Evolutionary conservation across 2,113 vertebrate species (phyloP).

Genomic region (Lepidothrix coronata): DNA sequence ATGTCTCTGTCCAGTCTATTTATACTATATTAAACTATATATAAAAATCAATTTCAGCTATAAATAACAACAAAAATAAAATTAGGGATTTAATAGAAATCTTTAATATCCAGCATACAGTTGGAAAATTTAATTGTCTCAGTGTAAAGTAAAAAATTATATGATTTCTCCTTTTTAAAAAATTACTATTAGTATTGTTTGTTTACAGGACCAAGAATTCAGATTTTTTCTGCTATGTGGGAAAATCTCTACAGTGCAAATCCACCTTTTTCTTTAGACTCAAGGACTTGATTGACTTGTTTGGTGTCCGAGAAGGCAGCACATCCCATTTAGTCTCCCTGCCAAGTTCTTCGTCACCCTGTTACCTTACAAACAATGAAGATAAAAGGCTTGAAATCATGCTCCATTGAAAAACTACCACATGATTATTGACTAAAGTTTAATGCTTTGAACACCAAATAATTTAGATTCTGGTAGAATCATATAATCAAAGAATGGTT

Average conservation of each 20-base stretch:
- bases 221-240: background rate
- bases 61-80: background rate
- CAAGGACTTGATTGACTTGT: background rate
- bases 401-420: background rate
- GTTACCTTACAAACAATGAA: background rate
- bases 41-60: background rate
- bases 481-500: background rate
- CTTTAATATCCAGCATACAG: background rate
- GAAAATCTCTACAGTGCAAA: background rate
- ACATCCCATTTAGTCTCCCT: background rate
- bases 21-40: background rate
- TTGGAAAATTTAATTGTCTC: background rate
- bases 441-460: background rate
- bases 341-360: background rate
- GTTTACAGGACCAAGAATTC: background rate
- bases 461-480: background rate
- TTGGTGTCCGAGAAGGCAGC: background rate
- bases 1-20: background rate
- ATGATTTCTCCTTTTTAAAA: background rate
- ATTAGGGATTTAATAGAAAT: background rate
- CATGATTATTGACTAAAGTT: background rate
- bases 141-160: background rate
- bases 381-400: background rate
- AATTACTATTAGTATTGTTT: background rate
- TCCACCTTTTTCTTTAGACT: background rate